Conservation (phyloP, 2,113 vertebrate species). For the Ameiurus melas region DNA sequence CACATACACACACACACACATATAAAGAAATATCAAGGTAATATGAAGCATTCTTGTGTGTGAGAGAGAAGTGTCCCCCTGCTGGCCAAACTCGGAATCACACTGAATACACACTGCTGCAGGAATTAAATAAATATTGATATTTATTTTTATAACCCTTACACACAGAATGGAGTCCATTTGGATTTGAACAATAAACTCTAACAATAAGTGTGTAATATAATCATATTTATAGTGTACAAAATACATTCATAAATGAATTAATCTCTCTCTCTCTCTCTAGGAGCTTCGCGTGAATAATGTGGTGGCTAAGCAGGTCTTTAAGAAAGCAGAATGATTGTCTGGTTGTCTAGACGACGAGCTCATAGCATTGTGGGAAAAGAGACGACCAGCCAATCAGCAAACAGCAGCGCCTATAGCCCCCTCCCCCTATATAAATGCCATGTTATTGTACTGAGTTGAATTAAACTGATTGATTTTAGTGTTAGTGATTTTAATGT, state of each 20-base stretch:
- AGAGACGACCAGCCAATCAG: not conserved
- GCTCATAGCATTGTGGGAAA: not conserved
- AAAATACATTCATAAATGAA: too few species aligned
- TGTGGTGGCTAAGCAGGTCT: slow-evolving; percentile 83
- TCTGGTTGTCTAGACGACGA: not conserved
- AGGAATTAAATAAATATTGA: not conserved
- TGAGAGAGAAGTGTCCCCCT: not conserved
- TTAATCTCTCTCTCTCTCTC: slow-evolving; percentile 43
- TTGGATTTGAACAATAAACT: too few species aligned
- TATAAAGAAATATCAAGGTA: too few species aligned
- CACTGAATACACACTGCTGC: not conserved
- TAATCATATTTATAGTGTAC: too few species aligned
- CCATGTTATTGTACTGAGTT: not conserved
- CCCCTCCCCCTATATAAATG: too few species aligned
- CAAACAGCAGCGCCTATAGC: not conserved
- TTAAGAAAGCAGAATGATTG: slow-evolving; percentile 80
- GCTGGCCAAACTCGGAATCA: not conserved
- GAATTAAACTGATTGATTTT: not conserved
- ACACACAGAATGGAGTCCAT: too few species aligned
- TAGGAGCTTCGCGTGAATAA: slow-evolving; percentile 86
- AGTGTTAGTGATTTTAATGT: too few species aligned
- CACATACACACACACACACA: too few species aligned
- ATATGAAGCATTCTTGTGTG: too few species aligned
- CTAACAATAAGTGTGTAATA: too few species aligned
- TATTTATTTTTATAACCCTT: too few species aligned